Evolutionary conservation across 2,888 invertebrate species (phyloP).

Genomic region (Drosophila vallismaia): DNA sequence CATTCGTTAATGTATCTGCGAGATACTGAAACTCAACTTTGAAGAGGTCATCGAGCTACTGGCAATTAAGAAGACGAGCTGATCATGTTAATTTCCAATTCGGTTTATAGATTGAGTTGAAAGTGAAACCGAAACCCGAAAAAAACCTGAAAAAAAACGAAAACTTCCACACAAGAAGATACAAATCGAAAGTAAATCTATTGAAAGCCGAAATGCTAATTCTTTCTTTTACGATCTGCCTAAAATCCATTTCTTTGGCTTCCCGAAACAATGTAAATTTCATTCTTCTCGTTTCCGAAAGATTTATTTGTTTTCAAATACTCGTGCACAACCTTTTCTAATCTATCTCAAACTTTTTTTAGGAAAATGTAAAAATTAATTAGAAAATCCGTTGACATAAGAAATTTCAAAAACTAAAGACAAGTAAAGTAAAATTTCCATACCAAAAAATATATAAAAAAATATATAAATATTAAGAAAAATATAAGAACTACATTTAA

Average conservation of each 20-base stretch:
- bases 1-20: conserved; percentile 3
- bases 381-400: too few species aligned
- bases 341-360: not conserved
- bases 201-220: conserved; percentile 6
- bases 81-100: conserved; percentile 36
- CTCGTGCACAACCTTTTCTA: not conserved
- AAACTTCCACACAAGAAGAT: not conserved
- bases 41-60: conserved; percentile 41
- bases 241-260: not conserved
- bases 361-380: too few species aligned
- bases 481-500: too few species aligned
- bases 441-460: too few species aligned
- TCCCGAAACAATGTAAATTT: not conserved
- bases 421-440: too few species aligned
- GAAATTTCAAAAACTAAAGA: too few species aligned
- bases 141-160: conserved; percentile 28
- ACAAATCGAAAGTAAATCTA: conserved; percentile 28
- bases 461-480: too few species aligned
- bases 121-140: conserved; percentile 40
- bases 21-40: conserved; percentile 5
- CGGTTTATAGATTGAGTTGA: conserved; percentile 15
- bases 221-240: not conserved
- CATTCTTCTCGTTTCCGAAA: not conserved
- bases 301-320: not conserved
- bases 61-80: conserved; percentile 32